phyloP scores from a whole-genome alignment of 1,140 invertebrate genomes.

The Bombus huntii region DNA sequence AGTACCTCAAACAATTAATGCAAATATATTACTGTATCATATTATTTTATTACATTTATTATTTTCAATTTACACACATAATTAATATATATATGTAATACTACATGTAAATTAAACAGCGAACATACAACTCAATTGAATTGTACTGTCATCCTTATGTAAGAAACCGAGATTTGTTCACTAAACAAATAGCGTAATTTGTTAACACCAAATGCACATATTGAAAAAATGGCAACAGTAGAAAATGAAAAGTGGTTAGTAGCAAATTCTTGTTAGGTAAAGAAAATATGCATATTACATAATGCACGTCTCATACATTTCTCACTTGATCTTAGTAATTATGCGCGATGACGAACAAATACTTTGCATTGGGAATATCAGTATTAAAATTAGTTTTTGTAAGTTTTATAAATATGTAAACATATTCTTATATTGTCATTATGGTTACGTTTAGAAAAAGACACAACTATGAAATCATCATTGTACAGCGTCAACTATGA shows the following conservation, averaged over 20 bases:
- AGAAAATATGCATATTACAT: background rate
- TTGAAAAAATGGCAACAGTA: background rate
- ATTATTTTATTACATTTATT: background rate
- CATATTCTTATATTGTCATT: background rate
- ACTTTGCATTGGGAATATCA: too few species aligned
- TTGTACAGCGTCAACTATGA: too few species aligned
- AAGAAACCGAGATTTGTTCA: background rate
- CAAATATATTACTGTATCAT: background rate
- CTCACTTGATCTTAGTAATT: background rate
- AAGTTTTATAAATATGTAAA: background rate
- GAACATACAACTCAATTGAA: background rate
- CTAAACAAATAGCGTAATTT: background rate
- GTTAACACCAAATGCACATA: too few species aligned
- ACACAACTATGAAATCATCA: too few species aligned
- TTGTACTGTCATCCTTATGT: background rate
- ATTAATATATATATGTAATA: background rate
- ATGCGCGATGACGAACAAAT: background rate
- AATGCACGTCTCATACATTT: background rate
- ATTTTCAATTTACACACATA: background rate
- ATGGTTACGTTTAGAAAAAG: too few species aligned
- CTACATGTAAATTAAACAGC: background rate
- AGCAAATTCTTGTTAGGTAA: background rate
- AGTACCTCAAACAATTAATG: background rate
- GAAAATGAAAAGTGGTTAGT: background rate
- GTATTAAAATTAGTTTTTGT: background rate